These are phyloP conservation scores for Xylophagus ater DNA, from an alignment of 2,888 invertebrate species.

Conservation along the genomic window DNA sequence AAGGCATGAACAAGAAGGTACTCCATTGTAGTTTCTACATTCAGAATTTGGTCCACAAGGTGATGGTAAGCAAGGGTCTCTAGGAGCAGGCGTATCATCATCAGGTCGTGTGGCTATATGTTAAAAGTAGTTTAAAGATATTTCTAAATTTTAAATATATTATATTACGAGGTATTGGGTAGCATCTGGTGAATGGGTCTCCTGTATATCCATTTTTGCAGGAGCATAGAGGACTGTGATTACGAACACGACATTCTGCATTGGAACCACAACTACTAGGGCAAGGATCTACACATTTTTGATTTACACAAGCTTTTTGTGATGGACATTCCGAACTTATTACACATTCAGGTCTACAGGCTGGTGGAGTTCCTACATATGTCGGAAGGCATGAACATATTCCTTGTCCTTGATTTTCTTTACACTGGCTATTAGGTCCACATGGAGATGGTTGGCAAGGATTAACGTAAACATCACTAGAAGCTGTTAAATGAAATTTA, in stretches of 20 bases:
- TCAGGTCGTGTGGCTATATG: no score
- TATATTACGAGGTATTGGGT: slow-evolving; percentile 36
- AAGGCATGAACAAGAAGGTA: slow-evolving; percentile 51
- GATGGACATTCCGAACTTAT: slow-evolving; percentile 50
- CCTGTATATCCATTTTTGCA: slow-evolving; percentile 59
- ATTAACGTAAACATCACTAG: slow-evolving; percentile 36
- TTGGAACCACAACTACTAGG: slow-evolving; percentile 49
- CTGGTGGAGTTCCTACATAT: slow-evolving; percentile 52
- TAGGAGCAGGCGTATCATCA: no score
- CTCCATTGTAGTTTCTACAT: slow-evolving; percentile 47
- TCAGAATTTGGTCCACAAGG: slow-evolving; percentile 57
- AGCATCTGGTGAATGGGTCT: slow-evolving; percentile 60
- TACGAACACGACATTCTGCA: slow-evolving; percentile 58
- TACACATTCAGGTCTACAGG: slow-evolving; percentile 57
- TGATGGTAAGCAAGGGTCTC: slow-evolving; percentile 51
- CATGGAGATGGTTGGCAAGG: slow-evolving; percentile 55
- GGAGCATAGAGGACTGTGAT: slow-evolving; percentile 67
- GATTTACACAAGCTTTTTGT: slow-evolving; percentile 50
- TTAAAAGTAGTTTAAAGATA: no score
- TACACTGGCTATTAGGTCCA: slow-evolving; percentile 54
- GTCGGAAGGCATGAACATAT: slow-evolving; percentile 50
- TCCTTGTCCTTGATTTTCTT: slow-evolving; percentile 46
- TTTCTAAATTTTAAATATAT: no score
- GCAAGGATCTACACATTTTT: slow-evolving; percentile 56
- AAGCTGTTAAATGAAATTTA: slow-evolving; percentile 23